Percentiles rank a stretch among this genome's conserved stretches.
phyloP scores from a whole-genome alignment of 1,140 invertebrate species.

The Drosophila malerkotliana region DNA sequence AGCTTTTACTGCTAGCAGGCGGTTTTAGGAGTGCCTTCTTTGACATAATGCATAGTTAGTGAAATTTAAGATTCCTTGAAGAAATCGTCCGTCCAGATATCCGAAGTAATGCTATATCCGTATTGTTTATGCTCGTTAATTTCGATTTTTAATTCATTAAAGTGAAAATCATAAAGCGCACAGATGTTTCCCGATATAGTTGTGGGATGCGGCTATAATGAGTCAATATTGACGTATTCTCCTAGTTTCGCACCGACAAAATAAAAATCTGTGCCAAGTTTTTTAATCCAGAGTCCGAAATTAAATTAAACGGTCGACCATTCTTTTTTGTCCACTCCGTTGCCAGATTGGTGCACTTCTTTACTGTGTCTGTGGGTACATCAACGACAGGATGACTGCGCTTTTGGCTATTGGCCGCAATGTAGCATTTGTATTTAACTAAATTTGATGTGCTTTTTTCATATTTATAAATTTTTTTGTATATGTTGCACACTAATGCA shows the following conservation, averaged over 20 bases:
- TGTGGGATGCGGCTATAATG: too few relatives aligned
- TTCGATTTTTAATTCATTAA: not conserved
- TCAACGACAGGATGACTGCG: slow-evolving; percentile 8
- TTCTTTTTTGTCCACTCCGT: slow-evolving; percentile 18
- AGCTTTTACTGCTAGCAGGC: too few relatives aligned
- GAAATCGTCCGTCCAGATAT: too few relatives aligned
- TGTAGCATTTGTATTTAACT: slow-evolving; percentile 13
- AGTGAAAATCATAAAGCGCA: not conserved
- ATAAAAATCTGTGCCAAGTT: not conserved
- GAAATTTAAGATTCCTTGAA: too few relatives aligned
- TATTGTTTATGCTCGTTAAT: too few relatives aligned
- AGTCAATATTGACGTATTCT: not conserved
- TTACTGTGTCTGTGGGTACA: slow-evolving; percentile 8
- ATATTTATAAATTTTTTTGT: slow-evolving; percentile 15
- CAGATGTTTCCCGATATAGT: slow-evolving; percentile 4
- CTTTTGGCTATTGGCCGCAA: slow-evolving; percentile 12
- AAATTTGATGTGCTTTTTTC: slow-evolving; percentile 18
- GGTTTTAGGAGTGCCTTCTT: too few relatives aligned
- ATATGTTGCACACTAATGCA: not conserved
- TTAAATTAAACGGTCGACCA: slow-evolving; percentile 7
- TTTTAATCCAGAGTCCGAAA: slow-evolving; percentile 9
- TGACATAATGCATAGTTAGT: too few relatives aligned
- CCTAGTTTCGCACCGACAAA: too few relatives aligned
- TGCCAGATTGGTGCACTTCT: slow-evolving; percentile 12
- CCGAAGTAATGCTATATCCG: too few relatives aligned